Evolutionary conservation across 1,140 invertebrate species (phyloP).

Genomic region (Dysdera silvatica): DNA sequence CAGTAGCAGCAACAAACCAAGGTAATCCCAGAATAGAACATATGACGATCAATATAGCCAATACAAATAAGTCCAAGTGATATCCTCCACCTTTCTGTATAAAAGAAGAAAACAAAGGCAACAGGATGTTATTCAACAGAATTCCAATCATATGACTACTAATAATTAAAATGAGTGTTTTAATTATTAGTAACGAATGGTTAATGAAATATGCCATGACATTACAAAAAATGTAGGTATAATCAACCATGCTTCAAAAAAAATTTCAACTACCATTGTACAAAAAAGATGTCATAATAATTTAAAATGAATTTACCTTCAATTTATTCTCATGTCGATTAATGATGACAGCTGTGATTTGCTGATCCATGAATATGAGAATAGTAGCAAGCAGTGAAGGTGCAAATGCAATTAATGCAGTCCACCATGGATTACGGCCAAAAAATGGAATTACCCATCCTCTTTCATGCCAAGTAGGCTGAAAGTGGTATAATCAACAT

Average conservation of each 20-base stretch:
- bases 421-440: slow-evolving; percentile 76
- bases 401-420: slow-evolving; percentile 66
- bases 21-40: slow-evolving; percentile 90
- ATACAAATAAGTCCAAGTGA: slow-evolving; percentile 88
- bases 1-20: slow-evolving; percentile 95
- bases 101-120: neutral
- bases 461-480: slow-evolving; percentile 65
- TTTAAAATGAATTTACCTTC: slow-evolving; percentile 52
- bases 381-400: slow-evolving; percentile 93
- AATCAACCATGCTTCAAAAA: too few relatives aligned
- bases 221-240: neutral
- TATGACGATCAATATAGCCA: slow-evolving; percentile 79
- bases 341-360: slow-evolving; percentile 96
- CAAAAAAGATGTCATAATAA: neutral
- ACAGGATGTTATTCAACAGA: neutral
- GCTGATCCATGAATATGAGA: slow-evolving; percentile 99
- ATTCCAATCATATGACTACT: neutral
- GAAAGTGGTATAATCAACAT: slow-evolving; percentile 5
- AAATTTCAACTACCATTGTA: too few relatives aligned
- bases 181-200: neutral
- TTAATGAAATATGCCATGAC: neutral
- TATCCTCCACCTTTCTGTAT: slow-evolving; percentile 92
- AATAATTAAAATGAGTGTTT: neutral
- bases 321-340: slow-evolving; percentile 98
- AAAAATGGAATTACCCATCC: slow-evolving; percentile 90